Evolutionary conservation across 2,113 vertebrate genomes (phyloP), one percentile per base, ranked within the genome.

Genomic region (Parus major): DNA sequence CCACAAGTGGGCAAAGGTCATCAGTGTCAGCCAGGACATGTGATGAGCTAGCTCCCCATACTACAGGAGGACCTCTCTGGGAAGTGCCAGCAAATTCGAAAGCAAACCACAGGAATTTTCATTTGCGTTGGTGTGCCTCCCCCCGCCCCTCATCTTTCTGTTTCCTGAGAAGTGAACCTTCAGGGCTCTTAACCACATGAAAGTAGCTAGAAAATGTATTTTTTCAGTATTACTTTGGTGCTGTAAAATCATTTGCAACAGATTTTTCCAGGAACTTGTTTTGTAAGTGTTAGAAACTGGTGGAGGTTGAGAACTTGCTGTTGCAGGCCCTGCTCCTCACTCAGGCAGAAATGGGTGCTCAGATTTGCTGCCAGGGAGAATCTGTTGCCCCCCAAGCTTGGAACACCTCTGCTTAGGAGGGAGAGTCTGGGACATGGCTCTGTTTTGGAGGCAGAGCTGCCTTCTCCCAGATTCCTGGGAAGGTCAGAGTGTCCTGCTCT

Each of bases 101-200:
- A 71, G 86, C 72, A 84, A 96, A 76, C 96, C 92, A 71, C 96
- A 97, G 91, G 69, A 97, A 96, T 95, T 93, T 92, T 93, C 76
- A 60, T 91, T 83, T 95, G 91, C 2, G 9, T 92, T 56, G 91
- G 44, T 95, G 91, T 88, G 65, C 72, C 31, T 87, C 36, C 49
- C 20, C 28, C 61, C 2, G 0, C 49, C 44, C n/a, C 60, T 52
- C n/a, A 47, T 68, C 42, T 76, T 64, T 93, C 88, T 81, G 50
- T 93, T 93, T 86, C 82, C 77, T 81, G 69, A 91, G 79, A 63
- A 88, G 64, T 59, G 83, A 95, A 92, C 92, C 76, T 92, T 90
- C 83, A 73, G 80, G 86, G 68, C 2, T 66, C 78, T 92, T 78
- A 86, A n/a, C 92, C 91, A 90, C 95, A 94, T 95, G 35, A 93